Evolutionary conservation across 2,797 vertebrate genomes (phyloP).

Genomic region (Numenius phaeopus): DNA sequence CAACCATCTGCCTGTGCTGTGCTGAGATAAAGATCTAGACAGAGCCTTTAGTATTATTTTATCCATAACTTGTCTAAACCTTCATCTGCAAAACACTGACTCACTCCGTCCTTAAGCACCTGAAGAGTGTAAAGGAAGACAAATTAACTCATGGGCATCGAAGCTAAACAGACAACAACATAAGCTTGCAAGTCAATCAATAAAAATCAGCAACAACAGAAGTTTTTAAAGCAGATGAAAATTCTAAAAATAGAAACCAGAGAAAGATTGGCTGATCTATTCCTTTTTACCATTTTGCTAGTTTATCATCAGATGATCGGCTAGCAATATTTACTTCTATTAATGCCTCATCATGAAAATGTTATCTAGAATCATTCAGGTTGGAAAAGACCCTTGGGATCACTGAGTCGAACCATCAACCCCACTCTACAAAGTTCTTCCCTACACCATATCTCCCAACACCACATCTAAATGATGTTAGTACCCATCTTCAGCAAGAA

Average conservation of each 20-base stretch:
- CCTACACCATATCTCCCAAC: no score
- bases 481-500: neutral
- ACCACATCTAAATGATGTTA: neutral
- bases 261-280: neutral
- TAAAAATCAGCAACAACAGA: neutral
- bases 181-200: neutral
- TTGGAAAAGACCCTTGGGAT: no score
- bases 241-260: neutral
- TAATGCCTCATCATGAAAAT: neutral
- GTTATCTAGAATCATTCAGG: no score
- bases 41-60: constrained; percentile 50
- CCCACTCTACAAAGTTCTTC: no score
- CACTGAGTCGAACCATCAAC: no score
- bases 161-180: constrained; percentile 8
- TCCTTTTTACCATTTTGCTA: neutral
- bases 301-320: neutral
- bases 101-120: constrained; percentile 35
- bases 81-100: constrained; percentile 68
- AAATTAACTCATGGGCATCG: constrained; percentile 21
- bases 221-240: neutral
- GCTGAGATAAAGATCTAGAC: constrained; percentile 73
- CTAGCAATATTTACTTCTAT: neutral
- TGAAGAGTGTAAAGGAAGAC: constrained; percentile 18
- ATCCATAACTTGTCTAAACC: constrained; percentile 75
- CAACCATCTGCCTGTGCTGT: constrained; percentile 36